Percentiles rank a stretch among this genome's conserved stretches.
phyloP scores from a whole-genome alignment of 2,113 vertebrate species.

The Cyphomyrus plagiostoma region DNA sequence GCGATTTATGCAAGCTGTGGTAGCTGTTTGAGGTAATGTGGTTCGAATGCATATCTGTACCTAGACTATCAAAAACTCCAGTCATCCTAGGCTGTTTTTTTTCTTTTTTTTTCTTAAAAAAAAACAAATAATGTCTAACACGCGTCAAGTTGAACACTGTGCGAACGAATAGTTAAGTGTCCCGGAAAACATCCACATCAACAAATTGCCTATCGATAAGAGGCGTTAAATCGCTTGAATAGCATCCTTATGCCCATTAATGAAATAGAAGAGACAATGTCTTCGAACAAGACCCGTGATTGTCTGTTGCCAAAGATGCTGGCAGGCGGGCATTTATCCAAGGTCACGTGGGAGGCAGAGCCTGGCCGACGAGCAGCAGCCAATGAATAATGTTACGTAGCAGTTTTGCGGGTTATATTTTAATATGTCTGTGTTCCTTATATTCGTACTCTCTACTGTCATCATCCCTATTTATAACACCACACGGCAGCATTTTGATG shows the following conservation, averaged over 20 bases:
- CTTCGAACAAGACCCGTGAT: constrained; percentile 62
- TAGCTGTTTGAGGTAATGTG: constrained; percentile 89
- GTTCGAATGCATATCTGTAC: constrained; percentile 93
- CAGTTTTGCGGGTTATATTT: constrained; percentile 37
- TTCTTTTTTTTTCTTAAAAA: not conserved
- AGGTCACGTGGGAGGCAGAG: constrained; percentile 71
- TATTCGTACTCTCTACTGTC: not conserved
- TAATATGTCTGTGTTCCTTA: not conserved
- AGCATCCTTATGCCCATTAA: constrained; percentile 47
- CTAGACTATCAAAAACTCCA: constrained; percentile 88
- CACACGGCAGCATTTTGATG: not conserved
- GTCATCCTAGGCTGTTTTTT: constrained; percentile 68
- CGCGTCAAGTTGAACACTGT: constrained; percentile 16
- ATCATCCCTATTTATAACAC: not conserved
- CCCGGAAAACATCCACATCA: not conserved
- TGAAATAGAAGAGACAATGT: constrained; percentile 48
- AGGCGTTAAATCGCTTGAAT: not conserved
- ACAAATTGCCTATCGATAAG: not conserved
- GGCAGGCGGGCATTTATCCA: constrained; percentile 84
- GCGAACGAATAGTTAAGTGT: not conserved
- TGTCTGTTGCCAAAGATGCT: constrained; percentile 68
- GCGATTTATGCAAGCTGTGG: constrained; percentile 88
- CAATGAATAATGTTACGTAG: constrained; percentile 64
- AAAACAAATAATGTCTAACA: constrained; percentile 24
- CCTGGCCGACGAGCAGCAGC: constrained; percentile 74